Evolutionary conservation across 2,113 vertebrate genomes (phyloP).

Genomic region (Chitala chitala): DNA sequence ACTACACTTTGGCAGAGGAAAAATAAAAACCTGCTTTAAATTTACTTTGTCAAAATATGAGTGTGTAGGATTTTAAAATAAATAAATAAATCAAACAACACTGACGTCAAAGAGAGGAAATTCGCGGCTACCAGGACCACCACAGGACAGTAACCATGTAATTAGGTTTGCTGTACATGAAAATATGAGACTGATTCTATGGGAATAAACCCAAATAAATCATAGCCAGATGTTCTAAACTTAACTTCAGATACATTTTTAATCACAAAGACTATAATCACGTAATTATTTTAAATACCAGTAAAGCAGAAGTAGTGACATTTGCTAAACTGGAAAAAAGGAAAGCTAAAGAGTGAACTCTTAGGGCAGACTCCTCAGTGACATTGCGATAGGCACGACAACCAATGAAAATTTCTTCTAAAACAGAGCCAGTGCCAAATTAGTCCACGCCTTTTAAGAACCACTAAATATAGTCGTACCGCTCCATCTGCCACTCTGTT

Average conservation of each 20-base stretch:
- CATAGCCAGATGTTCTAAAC: slow-evolving; percentile 63
- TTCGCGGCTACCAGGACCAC: slow-evolving; percentile 53
- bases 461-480: no score
- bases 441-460: no score
- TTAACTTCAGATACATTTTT: slow-evolving; percentile 56
- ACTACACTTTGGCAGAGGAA: no score
- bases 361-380: not conserved
- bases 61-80: slow-evolving; percentile 43
- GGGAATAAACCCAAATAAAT: slow-evolving; percentile 56
- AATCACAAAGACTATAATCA: slow-evolving; percentile 53
- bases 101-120: slow-evolving; percentile 67
- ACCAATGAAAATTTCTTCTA: no score
- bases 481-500: no score
- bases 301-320: slow-evolving; percentile 43
- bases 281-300: slow-evolving; percentile 57
- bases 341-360: not conserved
- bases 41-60: slow-evolving; percentile 22
- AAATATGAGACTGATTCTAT: slow-evolving; percentile 59
- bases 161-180: slow-evolving; percentile 58
- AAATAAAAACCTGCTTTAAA: not conserved
- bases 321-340: slow-evolving; percentile 25
- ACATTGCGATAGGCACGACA: not conserved
- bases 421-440: no score
- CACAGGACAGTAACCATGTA: slow-evolving; percentile 56
- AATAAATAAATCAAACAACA: slow-evolving; percentile 41